Evolutionary conservation across 2,113 vertebrate species (phyloP), one percentile per base, ranked within the genome.

Genomic region (Centropus bengalensis): DNA sequence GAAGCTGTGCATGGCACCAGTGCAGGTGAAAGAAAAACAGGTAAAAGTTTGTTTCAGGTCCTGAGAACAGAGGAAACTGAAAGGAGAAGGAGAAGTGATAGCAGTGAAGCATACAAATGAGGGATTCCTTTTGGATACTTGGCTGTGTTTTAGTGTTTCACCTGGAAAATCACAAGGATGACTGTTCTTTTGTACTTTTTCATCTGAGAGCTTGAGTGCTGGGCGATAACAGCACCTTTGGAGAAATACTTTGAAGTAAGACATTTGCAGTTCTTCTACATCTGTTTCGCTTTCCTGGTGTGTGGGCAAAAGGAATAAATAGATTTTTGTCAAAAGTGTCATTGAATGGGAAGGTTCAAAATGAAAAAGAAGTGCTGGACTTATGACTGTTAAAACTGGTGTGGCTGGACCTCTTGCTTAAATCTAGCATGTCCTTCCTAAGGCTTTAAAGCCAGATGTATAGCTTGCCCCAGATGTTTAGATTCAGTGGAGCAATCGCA

Each of bases 381-480:
- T 94, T 81, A 88, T 60, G 75, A 52, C 78, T 92, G 38, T 84
- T 89, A 86, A 73, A 95, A 91, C 38, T 83, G 67, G 52, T 95
- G 52, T 64, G 93, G 14, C 82, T 86, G 63, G 44, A 88, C 79
- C 44, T 77, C 71, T 94, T 85, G 79, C 56, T 89, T 93, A 84
- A 95, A 71, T 2, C 2, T 91, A 69, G 87, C 67, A 21, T 91
- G 56, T 86, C 15, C 60, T 95, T 96, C 95, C 75, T 91, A 89
- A 95, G 93, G 85, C 89, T 23, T 64, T 93, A n/a, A 86, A 94
- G 47, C 55, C 67, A 83, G 79, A 89, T 86, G 30, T 10, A 5
- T 95, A 95, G 95, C 82, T 88, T 96, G 47, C 68, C 69, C 88
- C 95, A 95, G 82, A 94, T 94, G 95, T 93, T 95, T 58, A 77